These are phyloP conservation scores for Miichthys miiuy DNA, from an alignment of 2,797 vertebrate species.

Conservation along the genomic window DNA sequence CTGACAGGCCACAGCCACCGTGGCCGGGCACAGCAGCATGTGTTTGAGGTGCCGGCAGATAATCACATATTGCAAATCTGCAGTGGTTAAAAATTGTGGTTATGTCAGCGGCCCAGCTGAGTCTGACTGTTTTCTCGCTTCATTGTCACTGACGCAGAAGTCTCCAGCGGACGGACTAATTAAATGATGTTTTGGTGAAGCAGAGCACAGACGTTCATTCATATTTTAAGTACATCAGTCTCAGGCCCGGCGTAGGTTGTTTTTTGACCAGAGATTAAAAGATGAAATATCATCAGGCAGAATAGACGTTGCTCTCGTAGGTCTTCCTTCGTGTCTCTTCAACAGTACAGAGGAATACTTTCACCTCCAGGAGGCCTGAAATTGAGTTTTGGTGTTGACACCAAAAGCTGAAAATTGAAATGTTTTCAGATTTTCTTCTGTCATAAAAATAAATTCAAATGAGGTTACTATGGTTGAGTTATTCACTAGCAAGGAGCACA, in stretches of 20 bases:
- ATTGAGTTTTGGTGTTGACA: slow-evolving; percentile 43
- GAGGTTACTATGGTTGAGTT: too few species aligned
- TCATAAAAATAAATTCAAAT: too few species aligned
- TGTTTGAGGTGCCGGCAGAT: slow-evolving; percentile 30
- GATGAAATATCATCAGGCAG: background rate
- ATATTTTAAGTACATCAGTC: slow-evolving; percentile 10
- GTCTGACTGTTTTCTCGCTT: slow-evolving; percentile 13
- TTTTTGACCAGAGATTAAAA: slow-evolving; percentile 6
- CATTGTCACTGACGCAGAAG: slow-evolving; percentile 5
- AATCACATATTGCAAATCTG: slow-evolving; percentile 22
- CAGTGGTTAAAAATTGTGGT: background rate
- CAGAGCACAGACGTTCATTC: slow-evolving; percentile 13
- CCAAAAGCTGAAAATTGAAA: slow-evolving; percentile 19
- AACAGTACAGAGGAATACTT: slow-evolving; percentile 17
- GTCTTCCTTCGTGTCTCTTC: background rate
- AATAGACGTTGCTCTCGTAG: background rate
- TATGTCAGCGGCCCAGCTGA: slow-evolving; percentile 36
- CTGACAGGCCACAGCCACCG: too few species aligned
- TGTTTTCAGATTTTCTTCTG: too few species aligned
- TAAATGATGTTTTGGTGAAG: slow-evolving; percentile 17
- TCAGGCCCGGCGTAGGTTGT: background rate
- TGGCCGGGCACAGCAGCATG: background rate
- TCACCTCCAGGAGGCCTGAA: slow-evolving; percentile 4
- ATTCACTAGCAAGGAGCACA: too few species aligned
- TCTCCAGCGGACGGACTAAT: slow-evolving; percentile 3